A percentile compares a stretch with the other conserved stretches of the same genome.
Evolutionary conservation across 2,888 invertebrate species (phyloP).

Genomic region (Dasypogon diadema): DNA sequence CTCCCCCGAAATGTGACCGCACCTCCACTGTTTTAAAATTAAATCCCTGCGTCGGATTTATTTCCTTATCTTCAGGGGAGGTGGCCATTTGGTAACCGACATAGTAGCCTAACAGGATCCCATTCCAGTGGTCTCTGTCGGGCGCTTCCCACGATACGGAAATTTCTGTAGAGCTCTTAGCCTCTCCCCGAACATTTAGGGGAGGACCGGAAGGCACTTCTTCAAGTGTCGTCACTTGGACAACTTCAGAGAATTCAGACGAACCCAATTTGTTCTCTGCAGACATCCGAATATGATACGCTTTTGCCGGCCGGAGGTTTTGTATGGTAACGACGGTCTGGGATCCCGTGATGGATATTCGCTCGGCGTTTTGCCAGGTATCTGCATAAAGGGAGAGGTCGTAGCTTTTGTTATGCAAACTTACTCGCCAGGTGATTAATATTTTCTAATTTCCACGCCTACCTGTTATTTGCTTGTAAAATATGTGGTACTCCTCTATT

Average conservation of each 20-base stretch:
- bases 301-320: conserved; percentile 86
- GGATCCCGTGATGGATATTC: conserved; percentile 85
- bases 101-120: conserved; percentile 87
- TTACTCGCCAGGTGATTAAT: conserved; percentile 34
- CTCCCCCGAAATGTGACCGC: conserved; percentile 78
- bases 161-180: conserved; percentile 87
- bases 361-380: conserved; percentile 85
- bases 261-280: conserved; percentile 91
- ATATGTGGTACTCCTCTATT: conserved; percentile 88
- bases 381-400: conserved; percentile 67
- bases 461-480: conserved; percentile 85
- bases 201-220: conserved; percentile 88
- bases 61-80: conserved; percentile 68
- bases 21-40: conserved; percentile 83
- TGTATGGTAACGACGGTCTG: conserved; percentile 84
- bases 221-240: conserved; percentile 87
- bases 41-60: conserved; percentile 72
- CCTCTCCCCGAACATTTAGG: conserved; percentile 83
- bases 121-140: conserved; percentile 87
- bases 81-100: conserved; percentile 81
- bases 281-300: conserved; percentile 88
- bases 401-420: conserved; percentile 1
- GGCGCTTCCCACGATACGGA: conserved; percentile 90
- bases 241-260: conserved; percentile 87
- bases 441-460: conserved; percentile 42